phyloP scores from a whole-genome alignment of 2,797 vertebrate genomes.

The Anolis apletophallus region DNA sequence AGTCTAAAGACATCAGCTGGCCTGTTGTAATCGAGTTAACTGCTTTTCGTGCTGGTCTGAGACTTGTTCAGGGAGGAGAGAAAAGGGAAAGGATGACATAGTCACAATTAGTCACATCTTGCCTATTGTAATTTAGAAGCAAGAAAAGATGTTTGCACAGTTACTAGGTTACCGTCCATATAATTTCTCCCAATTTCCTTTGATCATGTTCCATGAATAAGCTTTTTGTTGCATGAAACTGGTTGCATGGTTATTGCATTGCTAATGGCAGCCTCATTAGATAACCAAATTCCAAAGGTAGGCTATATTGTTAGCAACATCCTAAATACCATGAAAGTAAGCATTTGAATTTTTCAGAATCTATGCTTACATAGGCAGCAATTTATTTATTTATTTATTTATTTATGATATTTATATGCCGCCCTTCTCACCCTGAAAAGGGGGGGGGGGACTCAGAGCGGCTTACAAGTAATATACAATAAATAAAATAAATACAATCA shows the following conservation, averaged over 20 bases:
- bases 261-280: not conserved
- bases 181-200: not conserved
- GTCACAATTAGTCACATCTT: slow-evolving; percentile 7
- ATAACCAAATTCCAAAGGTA: not conserved
- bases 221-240: not conserved
- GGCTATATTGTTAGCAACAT: not conserved
- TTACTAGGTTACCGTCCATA: slow-evolving; percentile 14
- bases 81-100: not conserved
- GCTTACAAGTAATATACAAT: too few species aligned
- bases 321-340: too few species aligned
- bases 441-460: too few species aligned
- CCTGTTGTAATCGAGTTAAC: not conserved
- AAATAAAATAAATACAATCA: too few species aligned
- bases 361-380: too few species aligned
- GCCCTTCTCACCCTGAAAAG: too few species aligned
- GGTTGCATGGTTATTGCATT: not conserved
- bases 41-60: not conserved
- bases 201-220: not conserved
- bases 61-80: not conserved
- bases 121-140: not conserved
- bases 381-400: too few species aligned
- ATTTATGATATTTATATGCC: too few species aligned
- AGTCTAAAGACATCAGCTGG: not conserved
- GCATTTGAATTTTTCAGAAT: too few species aligned
- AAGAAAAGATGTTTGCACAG: slow-evolving; percentile 15